A percentile compares a stretch with the other conserved stretches of the same genome.
Conservation (phyloP, 2,888 invertebrate genomes). For the Chloroclystis v-ata region DNA sequence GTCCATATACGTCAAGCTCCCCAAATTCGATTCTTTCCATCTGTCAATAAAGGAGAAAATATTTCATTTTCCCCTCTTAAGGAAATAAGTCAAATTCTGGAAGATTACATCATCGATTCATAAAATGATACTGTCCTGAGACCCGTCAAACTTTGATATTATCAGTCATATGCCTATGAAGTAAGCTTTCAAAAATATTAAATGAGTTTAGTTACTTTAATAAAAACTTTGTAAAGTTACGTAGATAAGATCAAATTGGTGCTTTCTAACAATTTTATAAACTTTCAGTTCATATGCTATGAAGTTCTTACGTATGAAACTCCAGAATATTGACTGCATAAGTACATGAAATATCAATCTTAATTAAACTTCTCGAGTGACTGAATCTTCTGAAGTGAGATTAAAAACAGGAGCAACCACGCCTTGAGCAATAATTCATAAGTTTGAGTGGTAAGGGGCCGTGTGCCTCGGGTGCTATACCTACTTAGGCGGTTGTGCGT, state of each 20-base stretch:
- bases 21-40: slow-evolving; percentile 57
- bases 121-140: slow-evolving; percentile 30
- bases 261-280: background rate
- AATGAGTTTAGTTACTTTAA: slow-evolving; percentile 1
- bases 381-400: slow-evolving; percentile 8
- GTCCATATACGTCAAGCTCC: slow-evolving; percentile 25
- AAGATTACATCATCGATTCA: slow-evolving; percentile 44
- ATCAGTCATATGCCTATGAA: slow-evolving; percentile 27
- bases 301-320: too few species aligned
- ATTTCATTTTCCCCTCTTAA: slow-evolving; percentile 45
- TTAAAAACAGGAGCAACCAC: slow-evolving; percentile 31
- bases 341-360: background rate
- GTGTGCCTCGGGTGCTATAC: slow-evolving; percentile 25
- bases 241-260: background rate
- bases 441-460: slow-evolving; percentile 40
- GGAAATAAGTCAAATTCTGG: slow-evolving; percentile 51
- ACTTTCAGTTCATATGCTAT: background rate
- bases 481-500: background rate
- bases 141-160: slow-evolving; percentile 25
- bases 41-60: slow-evolving; percentile 53
- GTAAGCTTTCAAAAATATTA: slow-evolving; percentile 19
- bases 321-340: background rate
- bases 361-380: slow-evolving; percentile 21
- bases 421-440: slow-evolving; percentile 41
- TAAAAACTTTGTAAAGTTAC: slow-evolving; percentile 1